Base-by-base conservation (phyloP, 1,140 invertebrate genomes). In the Megalonaias nervosa region DNA sequence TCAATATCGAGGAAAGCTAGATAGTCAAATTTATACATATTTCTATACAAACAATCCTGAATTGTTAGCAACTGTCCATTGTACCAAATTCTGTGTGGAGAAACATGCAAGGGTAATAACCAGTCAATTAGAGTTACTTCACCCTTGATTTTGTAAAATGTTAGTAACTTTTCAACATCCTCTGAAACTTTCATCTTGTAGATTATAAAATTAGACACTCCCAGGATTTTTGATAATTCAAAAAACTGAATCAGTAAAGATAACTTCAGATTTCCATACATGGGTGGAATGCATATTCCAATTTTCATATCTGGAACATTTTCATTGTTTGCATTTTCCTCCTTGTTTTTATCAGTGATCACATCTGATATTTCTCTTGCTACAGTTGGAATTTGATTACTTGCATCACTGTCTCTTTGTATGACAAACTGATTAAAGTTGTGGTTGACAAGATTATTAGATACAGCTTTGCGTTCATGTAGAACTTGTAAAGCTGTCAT, bases 241-340 rank as follows among this genome's bases (percentile, higher is more conserved):
- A 91, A 80, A 80, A 89, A 91, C 64, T 90, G 86, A 57, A 91
- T 80, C 5, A 91, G 57, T 31, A 78, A 79, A 19, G 81, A 81
- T 57, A 87, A 64, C 21, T 72, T 77, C n/a, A 88, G 83, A 58
- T 87, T 65, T 19, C 89, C 89, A 81, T 88, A 89, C 56, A 91
- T 71, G 14, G 90, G 89, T n/a, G 90, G 87, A 38, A 90, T 80
- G 79, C 90, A 91, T 9, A 90, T 76, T 5, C 94, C 96, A 55
- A 98, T 93, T 12, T 72, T 67, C 3, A 59, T 16, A 71, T 70
- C 59, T 38, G 17, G 66, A 58, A 16, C n/a, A 17, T 65, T 11
- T 48, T 6, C 17, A 70, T 17, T 64, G 48, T 55, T 64, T 14
- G 1, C 48, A 66, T 65, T 56, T 23, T 73, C 62, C 66, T 61